Percentiles rank a stretch among this genome's conserved stretches.
Evolutionary conservation across 2,888 invertebrate genomes (phyloP).

Genomic region (Hedya salicella): DNA sequence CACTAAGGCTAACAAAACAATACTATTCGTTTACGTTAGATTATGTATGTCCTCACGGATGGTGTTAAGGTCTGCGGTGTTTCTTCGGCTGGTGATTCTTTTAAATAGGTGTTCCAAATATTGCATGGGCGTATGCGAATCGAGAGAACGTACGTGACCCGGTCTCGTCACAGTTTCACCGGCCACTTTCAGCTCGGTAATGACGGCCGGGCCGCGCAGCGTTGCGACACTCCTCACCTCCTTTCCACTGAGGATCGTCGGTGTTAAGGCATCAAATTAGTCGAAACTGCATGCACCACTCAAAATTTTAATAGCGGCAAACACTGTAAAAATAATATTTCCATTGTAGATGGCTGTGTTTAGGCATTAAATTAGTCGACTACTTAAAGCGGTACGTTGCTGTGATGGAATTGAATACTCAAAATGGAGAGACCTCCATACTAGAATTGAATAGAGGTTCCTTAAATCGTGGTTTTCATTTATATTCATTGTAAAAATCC

Average conservation of each 20-base stretch:
- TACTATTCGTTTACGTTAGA: constrained; percentile 13
- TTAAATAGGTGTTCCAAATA: constrained; percentile 54
- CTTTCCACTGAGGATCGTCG: constrained; percentile 53
- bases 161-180: constrained; percentile 71
- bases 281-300: constrained; percentile 11
- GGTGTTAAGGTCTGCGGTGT: constrained; percentile 9
- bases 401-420: neutral
- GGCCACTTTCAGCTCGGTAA: constrained; percentile 73
- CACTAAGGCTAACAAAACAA: constrained; percentile 17
- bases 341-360: neutral
- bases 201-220: constrained; percentile 57
- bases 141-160: constrained; percentile 67
- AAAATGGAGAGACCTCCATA: no score
- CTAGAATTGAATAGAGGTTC: neutral
- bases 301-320: constrained; percentile 5
- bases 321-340: neutral
- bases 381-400: neutral
- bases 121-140: constrained; percentile 55
- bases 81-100: constrained; percentile 28
- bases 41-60: constrained; percentile 3
- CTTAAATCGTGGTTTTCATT: neutral
- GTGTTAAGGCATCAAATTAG: constrained; percentile 44
- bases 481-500: neutral
- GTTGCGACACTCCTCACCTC: constrained; percentile 59
- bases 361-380: neutral